phyloP scores from a whole-genome alignment of 2,888 invertebrate species.

The Hyles lineata region DNA sequence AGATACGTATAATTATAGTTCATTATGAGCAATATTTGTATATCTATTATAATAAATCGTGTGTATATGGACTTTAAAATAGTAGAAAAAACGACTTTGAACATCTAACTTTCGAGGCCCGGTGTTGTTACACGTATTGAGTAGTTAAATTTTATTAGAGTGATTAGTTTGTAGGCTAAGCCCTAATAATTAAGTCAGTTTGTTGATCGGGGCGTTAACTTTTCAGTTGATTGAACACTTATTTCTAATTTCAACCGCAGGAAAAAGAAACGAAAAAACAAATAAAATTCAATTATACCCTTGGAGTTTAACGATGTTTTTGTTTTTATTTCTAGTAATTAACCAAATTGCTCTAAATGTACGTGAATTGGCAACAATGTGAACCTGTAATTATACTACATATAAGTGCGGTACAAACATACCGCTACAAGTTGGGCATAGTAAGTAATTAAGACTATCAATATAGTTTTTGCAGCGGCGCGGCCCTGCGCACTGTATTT shows the following conservation, averaged over 20 bases:
- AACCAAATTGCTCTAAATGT: neutral
- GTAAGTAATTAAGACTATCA: slow-evolving; percentile 4
- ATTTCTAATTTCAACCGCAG: neutral
- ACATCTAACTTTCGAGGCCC: too few relatives aligned
- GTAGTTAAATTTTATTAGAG: too few relatives aligned
- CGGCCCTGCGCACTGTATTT: neutral
- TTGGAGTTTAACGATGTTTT: neutral
- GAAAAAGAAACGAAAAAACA: neutral
- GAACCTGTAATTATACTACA: neutral
- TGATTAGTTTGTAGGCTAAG: too few relatives aligned
- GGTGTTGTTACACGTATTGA: too few relatives aligned
- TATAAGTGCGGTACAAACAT: too few relatives aligned
- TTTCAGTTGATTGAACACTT: neutral
- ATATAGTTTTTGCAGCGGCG: neutral
- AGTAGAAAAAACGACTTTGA: too few relatives aligned
- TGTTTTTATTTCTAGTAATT: neutral
- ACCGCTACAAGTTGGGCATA: neutral
- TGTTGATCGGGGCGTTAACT: neutral
- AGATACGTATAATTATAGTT: too few relatives aligned
- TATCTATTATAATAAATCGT: too few relatives aligned
- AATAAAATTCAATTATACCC: neutral
- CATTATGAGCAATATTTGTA: too few relatives aligned
- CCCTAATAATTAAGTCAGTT: too few relatives aligned
- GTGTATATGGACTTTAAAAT: too few relatives aligned
- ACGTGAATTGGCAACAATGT: neutral